Base-by-base conservation (phyloP, 2,113 vertebrate species). In the Cochlearius cochlearius region DNA sequence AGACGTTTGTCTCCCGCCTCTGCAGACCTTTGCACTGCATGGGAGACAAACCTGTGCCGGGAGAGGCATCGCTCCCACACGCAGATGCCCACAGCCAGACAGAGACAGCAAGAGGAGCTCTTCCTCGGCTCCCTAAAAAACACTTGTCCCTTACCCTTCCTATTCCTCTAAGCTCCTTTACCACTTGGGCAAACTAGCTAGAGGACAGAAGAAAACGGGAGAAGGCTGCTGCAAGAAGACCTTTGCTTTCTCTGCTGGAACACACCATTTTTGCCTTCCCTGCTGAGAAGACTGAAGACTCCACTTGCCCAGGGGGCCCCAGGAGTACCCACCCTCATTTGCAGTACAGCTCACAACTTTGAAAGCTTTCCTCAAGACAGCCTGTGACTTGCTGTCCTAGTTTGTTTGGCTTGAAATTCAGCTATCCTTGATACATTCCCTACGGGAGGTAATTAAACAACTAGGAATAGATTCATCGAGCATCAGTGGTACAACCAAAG, bases 61-160 rank as follows among this genome's bases (percentile, higher is more conserved):
- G 56, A 67, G 25, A 66, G 25, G 43, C 8, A 2, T 20, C 30
- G 6, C 43, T 32, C 25, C 19, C 32, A 39, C 1, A 0, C 4
- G 18, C 29, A 79, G 43, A 38, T 10, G 27, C 34, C 22, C 2
- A 3, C 15, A 55, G 53, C 16, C 53, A 91, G 41, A 12, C 34
- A 71, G 50, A 2, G 15, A 30, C 30, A 60, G 73, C n/a, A 91
- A 66, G 29, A 43, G 38, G 9, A 77, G 27, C 22, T 23, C 38
- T 50, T 91, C 47, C 58, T 59, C 71, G 49, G 72, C 49, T 77
- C 34, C 36, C 68, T 38, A 13, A 63, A 66, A 60, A 34, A 3
- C 34, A 49, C 58, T 53, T 21, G 21, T 32, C 32, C 63, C 73
- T n/a, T 26, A 49, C 17, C 16, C 26, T 52, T 59, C 17, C 64